These are phyloP conservation scores for Perca schrenkii DNA, from an alignment of 2,113 vertebrate genomes.

Conservation along the genomic window DNA sequence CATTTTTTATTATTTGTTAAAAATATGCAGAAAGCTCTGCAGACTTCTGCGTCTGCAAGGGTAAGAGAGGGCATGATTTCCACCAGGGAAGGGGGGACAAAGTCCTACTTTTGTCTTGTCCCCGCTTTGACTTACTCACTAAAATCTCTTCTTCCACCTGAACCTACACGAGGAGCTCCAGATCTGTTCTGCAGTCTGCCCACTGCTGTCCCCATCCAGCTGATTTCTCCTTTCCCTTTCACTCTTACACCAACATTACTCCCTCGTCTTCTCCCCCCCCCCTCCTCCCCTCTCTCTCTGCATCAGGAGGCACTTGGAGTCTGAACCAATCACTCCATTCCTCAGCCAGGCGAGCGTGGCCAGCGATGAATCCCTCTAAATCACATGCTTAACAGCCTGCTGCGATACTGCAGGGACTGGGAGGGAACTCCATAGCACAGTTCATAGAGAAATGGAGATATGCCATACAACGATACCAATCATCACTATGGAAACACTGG, in stretches of 20 bases:
- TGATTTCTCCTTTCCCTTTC: neutral
- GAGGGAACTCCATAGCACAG: conserved; percentile 10
- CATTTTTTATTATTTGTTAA: no score
- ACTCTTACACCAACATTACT: neutral
- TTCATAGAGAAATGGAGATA: conserved; percentile 3
- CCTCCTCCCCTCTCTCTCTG: neutral
- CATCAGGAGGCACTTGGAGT: neutral
- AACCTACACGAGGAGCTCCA: neutral
- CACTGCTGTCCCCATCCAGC: neutral
- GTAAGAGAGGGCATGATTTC: neutral
- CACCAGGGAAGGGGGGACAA: neutral
- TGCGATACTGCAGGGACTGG: conserved; percentile 29
- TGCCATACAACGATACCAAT: no score
- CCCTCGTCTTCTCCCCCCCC: neutral
- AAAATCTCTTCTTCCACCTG: neutral
- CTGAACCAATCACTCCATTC: conserved; percentile 34
- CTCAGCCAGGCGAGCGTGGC: conserved; percentile 21
- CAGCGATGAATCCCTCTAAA: conserved; percentile 38
- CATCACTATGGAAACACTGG: no score
- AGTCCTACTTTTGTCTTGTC: neutral
- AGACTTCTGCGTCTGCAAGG: no score
- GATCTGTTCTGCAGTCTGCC: neutral
- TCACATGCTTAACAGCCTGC: conserved; percentile 34
- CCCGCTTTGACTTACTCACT: neutral
- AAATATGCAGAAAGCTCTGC: no score